Base-by-base conservation (phyloP, 2,113 vertebrate species). In the Gopherus flavomarginatus region DNA sequence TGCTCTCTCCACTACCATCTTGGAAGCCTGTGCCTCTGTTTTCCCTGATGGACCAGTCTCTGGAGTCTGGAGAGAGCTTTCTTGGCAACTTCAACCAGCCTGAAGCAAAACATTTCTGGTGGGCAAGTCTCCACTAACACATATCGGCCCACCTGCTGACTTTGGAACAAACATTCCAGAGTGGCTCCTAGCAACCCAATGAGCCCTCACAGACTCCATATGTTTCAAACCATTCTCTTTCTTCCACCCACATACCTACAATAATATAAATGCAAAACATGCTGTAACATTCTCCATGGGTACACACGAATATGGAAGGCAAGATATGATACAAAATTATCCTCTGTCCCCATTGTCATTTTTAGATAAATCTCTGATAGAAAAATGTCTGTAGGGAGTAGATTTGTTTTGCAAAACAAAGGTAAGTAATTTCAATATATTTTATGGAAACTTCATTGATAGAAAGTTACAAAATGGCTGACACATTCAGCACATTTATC, bases 381-480 rank as follows among this genome's bases (percentile, higher is more conserved):
- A 42, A 89, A 94, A 3, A 57, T 50, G 62, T 11, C 12, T 72
- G 59, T 22, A 3, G 3, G 80, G n/a, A 44, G 7, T 79, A 16
- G 87, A 54, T 2, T 0, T 65, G 59, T 86, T 83, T 81, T 83
- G 2, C 10, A 0, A 75, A 57, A 13, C 21, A 90, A 92, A 87
- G 35, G 5, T 31, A 38, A 1, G 8, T n/a, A 79, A 53, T 27
- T 16, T 53, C 8, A 52, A 27, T 56, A 50, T 50, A 56, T 14
- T 86, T 54, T 77, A 19, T 53, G n/a, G 88, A 95, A 49, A 62
- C 2, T 81, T 44, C 96, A 94, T 86, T 96, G 62, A 80, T 11
- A 90, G 86, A 94, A 92, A 93, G 22, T 42, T 91, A 86, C 4
- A 38, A 96, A 96, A 85, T 75, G 3, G 5, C 78, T 90, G 52